These are phyloP conservation scores for Ceyx erithaca DNA, from an alignment of 2,797 vertebrate species.

Conservation along the genomic window DNA sequence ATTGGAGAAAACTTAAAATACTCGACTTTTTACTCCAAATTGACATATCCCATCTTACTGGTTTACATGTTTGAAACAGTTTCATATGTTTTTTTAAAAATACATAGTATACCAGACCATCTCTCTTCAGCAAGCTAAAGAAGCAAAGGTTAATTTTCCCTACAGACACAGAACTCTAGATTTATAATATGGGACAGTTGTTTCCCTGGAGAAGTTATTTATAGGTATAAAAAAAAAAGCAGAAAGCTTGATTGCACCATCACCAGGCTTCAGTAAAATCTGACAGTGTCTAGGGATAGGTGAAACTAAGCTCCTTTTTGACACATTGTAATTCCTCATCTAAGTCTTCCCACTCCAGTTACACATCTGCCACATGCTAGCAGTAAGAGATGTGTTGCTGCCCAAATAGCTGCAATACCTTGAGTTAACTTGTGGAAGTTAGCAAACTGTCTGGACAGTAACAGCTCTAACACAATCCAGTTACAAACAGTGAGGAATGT, in stretches of 20 bases:
- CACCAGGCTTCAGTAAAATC: not conserved
- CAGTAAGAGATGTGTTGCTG: not conserved
- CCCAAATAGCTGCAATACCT: not conserved
- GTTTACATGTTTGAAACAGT: not conserved
- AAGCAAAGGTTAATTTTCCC: not conserved
- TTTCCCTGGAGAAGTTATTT: not conserved
- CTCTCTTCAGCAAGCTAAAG: not conserved
- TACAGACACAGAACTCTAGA: not conserved
- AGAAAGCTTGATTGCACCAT: not conserved
- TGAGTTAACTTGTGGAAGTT: not conserved
- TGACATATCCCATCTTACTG: not conserved
- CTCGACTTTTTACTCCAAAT: not conserved
- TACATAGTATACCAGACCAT: not conserved
- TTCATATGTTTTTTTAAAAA: not conserved
- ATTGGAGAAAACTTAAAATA: not conserved
- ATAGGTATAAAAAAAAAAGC: not conserved
- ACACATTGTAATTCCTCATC: not conserved
- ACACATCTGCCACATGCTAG: not conserved
- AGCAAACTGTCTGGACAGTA: not conserved
- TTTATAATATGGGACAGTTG: not conserved
- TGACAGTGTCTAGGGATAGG: rapidly evolving
- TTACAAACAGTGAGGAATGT: not conserved
- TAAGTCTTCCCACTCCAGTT: not conserved
- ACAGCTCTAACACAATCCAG: not conserved
- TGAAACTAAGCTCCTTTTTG: not conserved